Conservation (phyloP, 2,113 vertebrate genomes). For the Cinclus mexicanus region DNA sequence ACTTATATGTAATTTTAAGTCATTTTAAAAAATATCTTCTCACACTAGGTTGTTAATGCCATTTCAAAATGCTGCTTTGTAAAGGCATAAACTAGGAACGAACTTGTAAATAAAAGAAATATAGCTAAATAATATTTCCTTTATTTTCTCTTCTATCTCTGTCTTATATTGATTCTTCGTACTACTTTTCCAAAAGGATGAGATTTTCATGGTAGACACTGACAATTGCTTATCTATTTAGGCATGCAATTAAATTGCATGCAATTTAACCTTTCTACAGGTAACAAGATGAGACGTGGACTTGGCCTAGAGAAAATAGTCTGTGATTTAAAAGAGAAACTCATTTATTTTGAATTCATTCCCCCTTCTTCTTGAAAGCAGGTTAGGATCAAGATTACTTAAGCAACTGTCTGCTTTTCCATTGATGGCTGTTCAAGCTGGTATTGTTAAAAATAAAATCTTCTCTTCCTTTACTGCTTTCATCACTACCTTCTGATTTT, state of each 20-base stretch:
- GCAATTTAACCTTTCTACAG: slow-evolving; percentile 29
- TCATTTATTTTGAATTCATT: neutral
- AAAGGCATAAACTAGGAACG: slow-evolving; percentile 1
- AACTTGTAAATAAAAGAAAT: neutral
- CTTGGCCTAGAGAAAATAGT: neutral
- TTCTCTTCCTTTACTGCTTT: neutral
- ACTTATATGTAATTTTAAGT: slow-evolving; percentile 46
- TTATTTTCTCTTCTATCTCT: neutral
- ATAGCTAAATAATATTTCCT: neutral
- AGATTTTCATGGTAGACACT: neutral
- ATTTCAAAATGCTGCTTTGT: slow-evolving; percentile 20
- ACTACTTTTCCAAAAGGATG: neutral
- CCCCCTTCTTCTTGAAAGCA: neutral
- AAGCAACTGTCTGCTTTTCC: neutral
- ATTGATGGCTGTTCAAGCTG: neutral
- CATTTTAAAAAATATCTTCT: slow-evolving; percentile 48
- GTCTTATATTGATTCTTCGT: neutral
- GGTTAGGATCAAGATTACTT: neutral
- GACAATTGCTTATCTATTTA: slow-evolving; percentile 34
- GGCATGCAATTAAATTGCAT: neutral
- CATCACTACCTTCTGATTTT: neutral
- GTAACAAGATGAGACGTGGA: neutral
- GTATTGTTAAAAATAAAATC: neutral
- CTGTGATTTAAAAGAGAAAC: neutral
- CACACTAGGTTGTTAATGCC: neutral